These are phyloP conservation scores for Pempheris klunzingeri DNA, from an alignment of 2,797 vertebrate genomes.

Conservation along the genomic window DNA sequence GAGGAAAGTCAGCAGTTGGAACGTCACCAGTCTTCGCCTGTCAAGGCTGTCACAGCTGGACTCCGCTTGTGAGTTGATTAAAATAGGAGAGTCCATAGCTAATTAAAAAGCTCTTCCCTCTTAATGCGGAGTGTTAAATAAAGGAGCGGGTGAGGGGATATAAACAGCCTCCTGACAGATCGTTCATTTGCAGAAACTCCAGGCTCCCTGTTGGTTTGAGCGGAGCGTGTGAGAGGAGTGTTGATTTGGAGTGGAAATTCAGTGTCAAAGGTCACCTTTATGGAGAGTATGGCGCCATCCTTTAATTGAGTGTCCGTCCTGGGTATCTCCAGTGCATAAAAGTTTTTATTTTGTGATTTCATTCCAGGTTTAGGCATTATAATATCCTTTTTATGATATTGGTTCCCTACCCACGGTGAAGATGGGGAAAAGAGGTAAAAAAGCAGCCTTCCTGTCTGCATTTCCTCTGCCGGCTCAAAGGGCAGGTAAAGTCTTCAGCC, in stretches of 20 bases:
- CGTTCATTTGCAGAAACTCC: conserved; percentile 83
- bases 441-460: conserved; percentile 57
- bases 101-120: conserved; percentile 87
- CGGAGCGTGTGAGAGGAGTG: conserved; percentile 71
- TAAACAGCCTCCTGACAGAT: conserved; percentile 86
- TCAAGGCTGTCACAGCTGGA: conserved; percentile 86
- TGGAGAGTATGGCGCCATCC: conserved; percentile 33
- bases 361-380: conserved; percentile 50
- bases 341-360: conserved; percentile 67
- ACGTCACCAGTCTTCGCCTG: conserved; percentile 82
- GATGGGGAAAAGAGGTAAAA: conserved; percentile 43
- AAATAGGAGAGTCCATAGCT: conserved; percentile 86
- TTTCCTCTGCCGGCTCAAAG: conserved; percentile 60
- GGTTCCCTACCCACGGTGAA: conserved; percentile 46
- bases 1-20: conserved; percentile 74
- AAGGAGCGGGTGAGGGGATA: conserved; percentile 81
- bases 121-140: conserved; percentile 85
- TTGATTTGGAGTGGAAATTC: conserved; percentile 74
- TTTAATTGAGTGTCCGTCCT: conserved; percentile 65
- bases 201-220: conserved; percentile 76
- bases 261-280: conserved; percentile 72
- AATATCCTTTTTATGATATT: conserved; percentile 59
- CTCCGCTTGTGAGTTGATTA: conserved; percentile 86
- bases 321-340: conserved; percentile 58
- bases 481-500: conserved; percentile 82